Conservation (phyloP, 2,113 vertebrate genomes). For the rabbit (Oryctolagus cuniculus) region DNA sequence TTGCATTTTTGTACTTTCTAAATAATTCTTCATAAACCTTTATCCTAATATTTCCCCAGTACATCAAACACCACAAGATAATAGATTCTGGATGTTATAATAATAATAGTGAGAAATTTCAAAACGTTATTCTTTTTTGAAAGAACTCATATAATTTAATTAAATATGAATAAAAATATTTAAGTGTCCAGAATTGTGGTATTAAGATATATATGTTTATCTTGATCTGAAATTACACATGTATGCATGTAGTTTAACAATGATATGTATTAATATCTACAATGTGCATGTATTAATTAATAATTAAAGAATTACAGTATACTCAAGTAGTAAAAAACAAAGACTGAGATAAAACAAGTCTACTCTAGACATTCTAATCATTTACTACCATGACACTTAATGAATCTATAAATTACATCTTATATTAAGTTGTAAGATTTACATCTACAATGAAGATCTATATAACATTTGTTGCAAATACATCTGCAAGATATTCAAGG, state of each 20-base stretch:
- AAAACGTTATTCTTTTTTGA: slow-evolving; percentile 15
- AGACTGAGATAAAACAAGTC: slow-evolving; percentile 2
- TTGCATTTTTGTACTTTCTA: neutral
- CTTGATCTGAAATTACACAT: too few relatives aligned
- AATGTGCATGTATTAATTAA: too few relatives aligned
- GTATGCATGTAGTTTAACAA: too few relatives aligned
- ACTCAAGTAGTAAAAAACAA: neutral
- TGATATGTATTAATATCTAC: too few relatives aligned
- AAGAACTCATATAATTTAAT: neutral
- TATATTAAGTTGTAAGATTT: slow-evolving; percentile 33
- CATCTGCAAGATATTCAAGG: slow-evolving; percentile 16
- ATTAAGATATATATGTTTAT: too few relatives aligned
- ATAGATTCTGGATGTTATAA: neutral
- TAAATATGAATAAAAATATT: neutral
- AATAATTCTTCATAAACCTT: neutral
- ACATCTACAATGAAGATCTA: slow-evolving; percentile 30
- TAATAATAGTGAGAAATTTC: neutral
- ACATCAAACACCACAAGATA: neutral
- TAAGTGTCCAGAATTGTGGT: neutral
- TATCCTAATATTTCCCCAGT: neutral
- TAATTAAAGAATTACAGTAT: neutral
- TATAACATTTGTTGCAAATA: slow-evolving; percentile 33
- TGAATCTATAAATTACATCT: slow-evolving; percentile 10
- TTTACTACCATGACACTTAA: slow-evolving; percentile 37
- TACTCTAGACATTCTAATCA: neutral